Evolutionary conservation across 1,140 invertebrate genomes (phyloP).

Genomic region (Chelonus insularis): DNA sequence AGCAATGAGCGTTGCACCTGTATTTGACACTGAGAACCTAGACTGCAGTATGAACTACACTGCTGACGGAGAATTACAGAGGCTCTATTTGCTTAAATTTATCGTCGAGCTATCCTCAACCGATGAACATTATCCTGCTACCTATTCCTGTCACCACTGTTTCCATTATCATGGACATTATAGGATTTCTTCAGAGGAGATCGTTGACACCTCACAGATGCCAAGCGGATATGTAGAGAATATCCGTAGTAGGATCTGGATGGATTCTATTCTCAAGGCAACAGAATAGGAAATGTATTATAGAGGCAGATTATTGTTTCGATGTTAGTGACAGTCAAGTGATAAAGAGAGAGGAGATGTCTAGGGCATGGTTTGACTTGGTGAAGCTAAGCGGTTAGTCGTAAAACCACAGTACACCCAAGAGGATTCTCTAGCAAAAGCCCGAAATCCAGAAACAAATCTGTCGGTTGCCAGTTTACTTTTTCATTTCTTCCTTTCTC

Average conservation of each 20-base stretch:
- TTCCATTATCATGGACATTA: conserved; percentile 13
- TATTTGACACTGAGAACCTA: not conserved
- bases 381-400: not conserved
- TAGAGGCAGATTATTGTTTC: not conserved
- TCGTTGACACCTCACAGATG: conserved; percentile 11
- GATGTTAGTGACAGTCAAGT: not conserved
- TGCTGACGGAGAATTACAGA: too few relatives aligned
- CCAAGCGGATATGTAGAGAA: not conserved
- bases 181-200: conserved; percentile 6
- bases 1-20: not conserved
- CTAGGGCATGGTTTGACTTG: too few relatives aligned
- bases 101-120: conserved; percentile 7
- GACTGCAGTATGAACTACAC: not conserved
- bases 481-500: conserved; percentile 3
- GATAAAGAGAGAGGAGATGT: not conserved
- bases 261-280: not conserved
- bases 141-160: conserved; percentile 6
- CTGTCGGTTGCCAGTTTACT: not conserved
- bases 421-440: not conserved
- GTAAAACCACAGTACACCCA: not conserved
- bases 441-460: not conserved
- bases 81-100: conserved; percentile 8
- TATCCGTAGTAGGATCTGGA: not conserved
- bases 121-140: conserved; percentile 13
- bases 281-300: too few relatives aligned